Conservation (phyloP, 2,113 vertebrate genomes). For the Elephas maximus region DNA sequence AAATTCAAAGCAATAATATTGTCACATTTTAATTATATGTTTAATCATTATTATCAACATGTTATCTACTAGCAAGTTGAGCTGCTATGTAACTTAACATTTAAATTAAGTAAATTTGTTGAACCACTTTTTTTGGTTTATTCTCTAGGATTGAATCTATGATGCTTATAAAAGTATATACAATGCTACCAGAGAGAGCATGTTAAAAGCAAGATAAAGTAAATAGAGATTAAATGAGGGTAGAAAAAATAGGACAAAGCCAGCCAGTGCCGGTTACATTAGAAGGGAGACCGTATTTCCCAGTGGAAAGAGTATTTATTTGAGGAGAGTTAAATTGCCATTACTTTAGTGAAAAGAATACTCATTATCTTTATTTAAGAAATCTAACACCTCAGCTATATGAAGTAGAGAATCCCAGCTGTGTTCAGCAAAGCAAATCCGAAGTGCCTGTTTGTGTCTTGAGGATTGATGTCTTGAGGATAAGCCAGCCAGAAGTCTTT, state of each 20-base stretch:
- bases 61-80: conserved; percentile 26
- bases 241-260: neutral
- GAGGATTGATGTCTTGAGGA: neutral
- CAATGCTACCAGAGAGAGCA: neutral
- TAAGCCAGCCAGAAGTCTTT: neutral
- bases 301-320: neutral
- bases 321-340: neutral
- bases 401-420: neutral
- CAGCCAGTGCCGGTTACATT: neutral
- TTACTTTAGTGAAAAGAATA: conserved; percentile 1
- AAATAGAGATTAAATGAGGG: neutral
- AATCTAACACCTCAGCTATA: neutral
- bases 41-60: neutral
- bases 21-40: neutral
- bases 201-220: neutral
- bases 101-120: neutral
- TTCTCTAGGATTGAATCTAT: neutral
- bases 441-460: neutral
- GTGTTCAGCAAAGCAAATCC: neutral
- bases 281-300: neutral
- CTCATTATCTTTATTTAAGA: conserved; percentile 19
- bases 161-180: conserved; percentile 12
- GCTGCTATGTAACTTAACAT: neutral
- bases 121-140: conserved; percentile 40
- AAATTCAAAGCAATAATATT: neutral